Evolutionary conservation across 1,140 invertebrate genomes (phyloP).

Genomic region (Cotesia chilonis): DNA sequence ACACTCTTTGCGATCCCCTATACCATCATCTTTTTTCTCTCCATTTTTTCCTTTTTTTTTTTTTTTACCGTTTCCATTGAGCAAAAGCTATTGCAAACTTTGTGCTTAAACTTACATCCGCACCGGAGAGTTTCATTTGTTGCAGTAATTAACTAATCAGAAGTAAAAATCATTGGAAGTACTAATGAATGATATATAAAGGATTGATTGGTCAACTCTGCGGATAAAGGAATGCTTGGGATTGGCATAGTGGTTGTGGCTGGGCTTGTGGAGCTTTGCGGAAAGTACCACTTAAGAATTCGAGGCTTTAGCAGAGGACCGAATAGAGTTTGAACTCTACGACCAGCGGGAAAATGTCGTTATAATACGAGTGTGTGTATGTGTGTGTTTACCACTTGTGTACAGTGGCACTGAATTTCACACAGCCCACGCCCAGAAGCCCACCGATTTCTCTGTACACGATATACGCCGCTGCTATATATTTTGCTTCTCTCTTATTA

Average conservation of each 20-base stretch:
- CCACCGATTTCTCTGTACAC: background rate
- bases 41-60: background rate
- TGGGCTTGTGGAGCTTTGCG: slow-evolving; percentile 16
- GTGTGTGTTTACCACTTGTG: slow-evolving; percentile 3
- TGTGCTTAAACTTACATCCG: background rate
- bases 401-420: slow-evolving; percentile 8
- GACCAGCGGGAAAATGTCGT: slow-evolving; percentile 31
- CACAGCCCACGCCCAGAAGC: slow-evolving; percentile 1
- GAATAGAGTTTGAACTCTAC: slow-evolving; percentile 1
- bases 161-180: slow-evolving; percentile 34
- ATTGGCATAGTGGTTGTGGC: slow-evolving; percentile 27
- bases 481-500: slow-evolving; percentile 12
- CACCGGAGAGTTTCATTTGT: background rate
- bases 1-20: background rate
- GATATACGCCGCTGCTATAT: background rate
- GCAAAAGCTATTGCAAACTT: background rate
- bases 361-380: background rate
- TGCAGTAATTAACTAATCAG: slow-evolving; percentile 8
- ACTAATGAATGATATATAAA: slow-evolving; percentile 42
- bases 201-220: slow-evolving; percentile 26
- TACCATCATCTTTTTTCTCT: background rate
- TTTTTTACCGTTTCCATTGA: background rate
- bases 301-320: slow-evolving; percentile 33
- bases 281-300: slow-evolving; percentile 40
- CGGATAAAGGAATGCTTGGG: slow-evolving; percentile 32